These are phyloP conservation scores for Tetanocera ferruginea DNA, from an alignment of 2,888 invertebrate species.

Conservation along the genomic window DNA sequence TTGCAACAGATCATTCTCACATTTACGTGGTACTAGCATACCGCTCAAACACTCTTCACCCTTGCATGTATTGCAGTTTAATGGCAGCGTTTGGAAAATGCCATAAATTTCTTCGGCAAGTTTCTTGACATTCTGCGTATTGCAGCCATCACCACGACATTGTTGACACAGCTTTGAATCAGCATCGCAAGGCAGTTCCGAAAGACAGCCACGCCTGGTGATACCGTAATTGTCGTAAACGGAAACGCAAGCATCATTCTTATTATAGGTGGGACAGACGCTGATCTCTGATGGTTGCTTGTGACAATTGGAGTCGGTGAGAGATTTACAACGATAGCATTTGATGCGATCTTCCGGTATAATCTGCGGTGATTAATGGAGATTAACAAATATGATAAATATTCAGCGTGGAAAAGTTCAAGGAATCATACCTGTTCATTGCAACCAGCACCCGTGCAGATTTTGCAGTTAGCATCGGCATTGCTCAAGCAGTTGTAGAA, in stretches of 20 bases:
- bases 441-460: conserved; percentile 48
- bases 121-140: conserved; percentile 47
- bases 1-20: conserved; percentile 48
- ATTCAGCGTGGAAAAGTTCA: background rate
- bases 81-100: conserved; percentile 52
- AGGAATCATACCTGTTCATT: conserved; percentile 49
- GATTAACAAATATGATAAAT: background rate
- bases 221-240: conserved; percentile 48
- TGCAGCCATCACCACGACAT: conserved; percentile 49
- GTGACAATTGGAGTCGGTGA: conserved; percentile 46
- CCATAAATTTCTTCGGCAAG: conserved; percentile 48
- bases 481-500: conserved; percentile 51
- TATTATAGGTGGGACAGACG: conserved; percentile 47
- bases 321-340: conserved; percentile 53
- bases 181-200: conserved; percentile 48
- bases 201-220: conserved; percentile 52
- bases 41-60: conserved; percentile 42
- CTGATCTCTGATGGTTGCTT: conserved; percentile 39
- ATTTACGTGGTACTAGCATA: conserved; percentile 35
- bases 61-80: conserved; percentile 51
- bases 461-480: conserved; percentile 46
- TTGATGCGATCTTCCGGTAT: conserved; percentile 47
- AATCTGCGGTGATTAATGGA: conserved; percentile 32
- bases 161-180: conserved; percentile 47
- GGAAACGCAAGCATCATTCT: conserved; percentile 50